These are phyloP conservation scores for Cheilosia soror DNA, from an alignment of 2,888 invertebrate genomes.

Conservation along the genomic window DNA sequence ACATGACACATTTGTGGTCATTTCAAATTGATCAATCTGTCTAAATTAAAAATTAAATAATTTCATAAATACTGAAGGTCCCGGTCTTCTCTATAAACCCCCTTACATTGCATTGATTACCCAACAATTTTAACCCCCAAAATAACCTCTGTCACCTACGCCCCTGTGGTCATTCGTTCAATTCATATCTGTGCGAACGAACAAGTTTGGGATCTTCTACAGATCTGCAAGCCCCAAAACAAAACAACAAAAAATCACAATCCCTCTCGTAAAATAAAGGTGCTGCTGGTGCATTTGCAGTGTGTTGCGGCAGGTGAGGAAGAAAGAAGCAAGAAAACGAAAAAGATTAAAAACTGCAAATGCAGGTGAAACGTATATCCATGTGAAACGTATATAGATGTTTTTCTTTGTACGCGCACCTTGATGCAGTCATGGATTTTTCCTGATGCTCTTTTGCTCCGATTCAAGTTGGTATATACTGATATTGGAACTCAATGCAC, in stretches of 20 bases:
- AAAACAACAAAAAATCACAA: too few relatives aligned
- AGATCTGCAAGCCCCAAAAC: conserved; percentile 17
- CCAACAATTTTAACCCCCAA: not conserved
- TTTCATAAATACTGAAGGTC: too few relatives aligned
- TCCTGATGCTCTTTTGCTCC: not conserved
- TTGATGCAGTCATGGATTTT: not conserved
- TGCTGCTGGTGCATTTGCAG: conserved; percentile 19
- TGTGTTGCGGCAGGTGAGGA: conserved; percentile 59
- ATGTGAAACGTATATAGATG: not conserved
- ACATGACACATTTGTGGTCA: too few relatives aligned
- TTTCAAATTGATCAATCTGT: too few relatives aligned
- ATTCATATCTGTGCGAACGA: conserved; percentile 29
- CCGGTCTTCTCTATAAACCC: too few relatives aligned
- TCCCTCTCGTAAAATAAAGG: conserved; percentile 14
- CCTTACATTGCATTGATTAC: not conserved
- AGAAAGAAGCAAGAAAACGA: conserved; percentile 3
- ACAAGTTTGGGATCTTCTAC: conserved; percentile 21
- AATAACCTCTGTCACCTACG: conserved; percentile 51
- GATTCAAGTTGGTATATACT: not conserved
- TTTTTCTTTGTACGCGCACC: not conserved
- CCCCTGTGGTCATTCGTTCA: conserved; percentile 1
- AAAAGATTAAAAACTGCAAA: conserved; percentile 36
- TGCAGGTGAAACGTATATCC: conserved; percentile 57
- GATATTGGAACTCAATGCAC: not conserved
- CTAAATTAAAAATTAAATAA: too few relatives aligned